A percentile compares a stretch with the other conserved stretches of the same genome.
phyloP scores from a whole-genome alignment of 1,140 invertebrate species.

The Trichonephila inaurata region DNA sequence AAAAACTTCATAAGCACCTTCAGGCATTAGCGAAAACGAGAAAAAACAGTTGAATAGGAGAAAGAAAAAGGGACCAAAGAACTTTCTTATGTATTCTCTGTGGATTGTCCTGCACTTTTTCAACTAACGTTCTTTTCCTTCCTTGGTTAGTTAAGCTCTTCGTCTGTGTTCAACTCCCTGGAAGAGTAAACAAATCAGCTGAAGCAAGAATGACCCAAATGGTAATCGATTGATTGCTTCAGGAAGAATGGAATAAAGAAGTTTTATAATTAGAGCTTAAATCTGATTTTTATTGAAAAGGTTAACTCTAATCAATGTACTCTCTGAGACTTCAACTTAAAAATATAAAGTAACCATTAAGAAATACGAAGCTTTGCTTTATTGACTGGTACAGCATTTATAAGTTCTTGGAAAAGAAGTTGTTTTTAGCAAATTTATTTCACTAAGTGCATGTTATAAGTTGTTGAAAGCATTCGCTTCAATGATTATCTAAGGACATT shows the following conservation, averaged over 20 bases:
- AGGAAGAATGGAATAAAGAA: not conserved
- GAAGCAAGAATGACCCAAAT: not conserved
- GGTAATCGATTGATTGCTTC: not conserved
- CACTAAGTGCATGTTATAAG: too few species aligned
- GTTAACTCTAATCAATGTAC: too few species aligned
- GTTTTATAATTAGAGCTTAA: not conserved
- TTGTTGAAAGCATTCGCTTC: too few species aligned
- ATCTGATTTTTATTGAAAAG: not conserved
- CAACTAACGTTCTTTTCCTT: slow-evolving; percentile 17
- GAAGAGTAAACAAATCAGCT: slow-evolving; percentile 40
- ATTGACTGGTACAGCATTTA: too few species aligned
- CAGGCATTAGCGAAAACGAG: slow-evolving; percentile 37
- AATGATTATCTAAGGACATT: too few species aligned
- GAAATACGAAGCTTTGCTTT: too few species aligned
- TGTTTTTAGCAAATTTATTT: too few species aligned
- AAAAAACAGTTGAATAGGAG: slow-evolving; percentile 15
- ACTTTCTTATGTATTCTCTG: slow-evolving; percentile 60
- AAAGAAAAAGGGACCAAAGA: not conserved
- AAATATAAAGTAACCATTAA: too few species aligned
- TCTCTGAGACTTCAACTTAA: too few species aligned
- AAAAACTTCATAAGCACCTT: not conserved
- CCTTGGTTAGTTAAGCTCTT: not conserved
- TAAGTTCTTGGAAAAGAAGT: too few species aligned
- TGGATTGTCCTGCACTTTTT: slow-evolving; percentile 35
- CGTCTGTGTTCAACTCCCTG: slow-evolving; percentile 25